Conservation (phyloP, 2,888 invertebrate species). For the Calliopum simillimum region DNA sequence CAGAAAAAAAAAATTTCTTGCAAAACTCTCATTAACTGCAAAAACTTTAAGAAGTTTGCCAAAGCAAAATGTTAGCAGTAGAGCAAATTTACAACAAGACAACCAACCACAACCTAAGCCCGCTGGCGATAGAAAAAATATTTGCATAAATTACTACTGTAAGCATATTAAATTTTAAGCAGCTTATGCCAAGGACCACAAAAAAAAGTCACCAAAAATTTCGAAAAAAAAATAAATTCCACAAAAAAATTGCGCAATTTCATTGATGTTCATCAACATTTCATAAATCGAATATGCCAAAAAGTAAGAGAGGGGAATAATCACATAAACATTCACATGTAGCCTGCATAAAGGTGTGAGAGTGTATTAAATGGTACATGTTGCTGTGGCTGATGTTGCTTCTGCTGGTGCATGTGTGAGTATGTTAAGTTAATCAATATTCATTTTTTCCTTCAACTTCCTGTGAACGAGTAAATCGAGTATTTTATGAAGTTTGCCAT, state of each 20-base stretch:
- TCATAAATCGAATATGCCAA: constrained; percentile 7
- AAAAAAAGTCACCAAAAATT: not conserved
- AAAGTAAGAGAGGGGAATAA: not conserved
- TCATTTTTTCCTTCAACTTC: not conserved
- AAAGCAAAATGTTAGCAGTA: not conserved
- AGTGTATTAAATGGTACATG: not conserved
- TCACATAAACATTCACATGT: not conserved
- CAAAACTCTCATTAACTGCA: constrained; percentile 3
- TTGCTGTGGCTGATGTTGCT: not conserved
- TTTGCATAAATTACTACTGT: no score
- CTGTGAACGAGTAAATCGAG: no score
- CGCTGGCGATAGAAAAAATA: no score
- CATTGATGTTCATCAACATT: constrained; percentile 1
- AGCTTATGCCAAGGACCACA: no score
- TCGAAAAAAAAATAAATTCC: not conserved
- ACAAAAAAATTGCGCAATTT: constrained; percentile 3
- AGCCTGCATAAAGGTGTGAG: no score
- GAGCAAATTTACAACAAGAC: not conserved
- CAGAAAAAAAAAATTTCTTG: no score
- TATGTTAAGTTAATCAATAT: constrained; percentile 8
- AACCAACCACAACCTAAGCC: no score
- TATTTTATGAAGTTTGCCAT: no score
- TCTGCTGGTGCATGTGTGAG: not conserved
- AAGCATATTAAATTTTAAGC: no score
- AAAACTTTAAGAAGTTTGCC: not conserved